phyloP scores from a whole-genome alignment of 2,888 invertebrate genomes.

The Galerucella nymphaeae region DNA sequence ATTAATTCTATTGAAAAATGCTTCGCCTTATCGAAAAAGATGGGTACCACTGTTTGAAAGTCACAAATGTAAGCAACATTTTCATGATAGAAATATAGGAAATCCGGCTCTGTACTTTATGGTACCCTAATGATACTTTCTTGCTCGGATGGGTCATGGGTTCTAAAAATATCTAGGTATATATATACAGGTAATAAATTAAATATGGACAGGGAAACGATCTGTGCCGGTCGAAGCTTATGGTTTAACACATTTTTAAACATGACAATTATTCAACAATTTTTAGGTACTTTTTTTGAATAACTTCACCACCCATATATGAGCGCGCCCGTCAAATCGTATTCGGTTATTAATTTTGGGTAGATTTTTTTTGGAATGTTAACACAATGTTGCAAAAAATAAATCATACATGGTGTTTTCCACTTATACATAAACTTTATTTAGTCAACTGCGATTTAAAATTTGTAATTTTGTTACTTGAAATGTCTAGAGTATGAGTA shows the following conservation, averaged over 20 bases:
- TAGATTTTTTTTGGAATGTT: background rate
- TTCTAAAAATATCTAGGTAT: slow-evolving; percentile 35
- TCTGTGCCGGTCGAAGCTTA: slow-evolving; percentile 24
- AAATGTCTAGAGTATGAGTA: too few relatives aligned
- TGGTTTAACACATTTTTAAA: slow-evolving; percentile 36
- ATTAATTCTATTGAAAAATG: too few relatives aligned
- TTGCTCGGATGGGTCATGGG: slow-evolving; percentile 16
- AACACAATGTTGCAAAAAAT: background rate
- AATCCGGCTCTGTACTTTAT: slow-evolving; percentile 7
- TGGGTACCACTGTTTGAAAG: too few relatives aligned
- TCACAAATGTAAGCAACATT: too few relatives aligned
- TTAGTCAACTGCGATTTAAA: too few relatives aligned
- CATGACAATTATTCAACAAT: slow-evolving; percentile 12
- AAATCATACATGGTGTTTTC: too few relatives aligned
- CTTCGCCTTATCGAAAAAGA: too few relatives aligned
- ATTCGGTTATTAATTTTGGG: background rate
- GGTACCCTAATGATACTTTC: slow-evolving; percentile 18
- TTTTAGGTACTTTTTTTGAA: slow-evolving; percentile 2
- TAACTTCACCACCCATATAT: background rate
- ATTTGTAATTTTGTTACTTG: too few relatives aligned
- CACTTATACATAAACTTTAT: too few relatives aligned
- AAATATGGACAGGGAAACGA: slow-evolving; percentile 36
- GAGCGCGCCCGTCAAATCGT: background rate
- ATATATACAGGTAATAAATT: slow-evolving; percentile 36
- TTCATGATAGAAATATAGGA: too few relatives aligned